Base-by-base conservation (phyloP, 2,113 vertebrate species). In the Halcyon malimbica region DNA sequence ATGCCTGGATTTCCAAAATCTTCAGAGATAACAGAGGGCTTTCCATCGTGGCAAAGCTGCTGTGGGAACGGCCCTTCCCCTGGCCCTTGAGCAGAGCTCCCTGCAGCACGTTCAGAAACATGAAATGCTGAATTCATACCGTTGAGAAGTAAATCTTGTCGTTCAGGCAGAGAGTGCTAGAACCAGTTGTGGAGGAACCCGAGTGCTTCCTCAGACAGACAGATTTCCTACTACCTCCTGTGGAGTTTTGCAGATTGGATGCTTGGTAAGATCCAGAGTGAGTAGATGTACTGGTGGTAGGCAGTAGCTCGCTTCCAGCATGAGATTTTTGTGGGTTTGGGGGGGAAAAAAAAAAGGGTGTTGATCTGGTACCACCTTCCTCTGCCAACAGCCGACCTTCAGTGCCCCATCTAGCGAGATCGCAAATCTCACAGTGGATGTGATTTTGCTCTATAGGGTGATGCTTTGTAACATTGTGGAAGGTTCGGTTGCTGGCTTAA, bases 11-110 rank as follows among this genome's bases (percentile, higher is more conserved):
- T 83, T 83, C 26, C 46, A 50, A 37, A 86, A 57, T 54, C 39
- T 70, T 31, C 56, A 59, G 62, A 71, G 62, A 35, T 13, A 28
- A 28, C 26, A 50, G 29, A 56, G 35, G 10, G 7, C 33, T 75
- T 90, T 69, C 59, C 50, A 7, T 50, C 0, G 0, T 9, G n/a
- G 44, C 54, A 59, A 5, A 88, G 26, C 48, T 62, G 41, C 74
- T 5, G 1, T 68, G 44, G 67, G 33, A 88, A 17, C 1, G 0
- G 17, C 48, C 57, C n/a, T 86, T 37, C 35, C 29, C 46, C n/a
- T 44, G 48, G 21, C 35, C 16, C 16, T 76, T 25, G 16, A 24
- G n/a, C 10, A 8, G 17, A 91, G 56, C 68, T 42, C 69, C 21
- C 39, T 69, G 59, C 56, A 81, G 11, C 2, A 1, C 2, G 16